Base-by-base conservation (phyloP, 2,797 vertebrate genomes). In the Pipistrellus pipistrellus region DNA sequence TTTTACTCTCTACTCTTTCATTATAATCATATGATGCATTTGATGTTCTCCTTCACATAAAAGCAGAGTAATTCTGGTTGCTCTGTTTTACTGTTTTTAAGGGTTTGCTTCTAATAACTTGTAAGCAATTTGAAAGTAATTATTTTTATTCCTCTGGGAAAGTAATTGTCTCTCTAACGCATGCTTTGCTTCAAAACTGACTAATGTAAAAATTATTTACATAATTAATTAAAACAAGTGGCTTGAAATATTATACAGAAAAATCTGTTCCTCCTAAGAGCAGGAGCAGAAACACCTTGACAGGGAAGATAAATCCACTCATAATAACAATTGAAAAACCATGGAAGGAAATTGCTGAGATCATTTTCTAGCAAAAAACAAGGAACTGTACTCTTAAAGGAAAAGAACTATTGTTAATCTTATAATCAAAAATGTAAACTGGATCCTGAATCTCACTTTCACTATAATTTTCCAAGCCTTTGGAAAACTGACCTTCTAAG, bases 1-100 rank as follows among this genome's bases (percentile, higher is more conserved):
- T 57, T 83, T 78, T 27, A 69, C n/a, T 93, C 48, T 89, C 89
- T 89, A 88, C 53, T 83, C 44, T 71, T 77, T 93, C 6, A 94
- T 62, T 38, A 38, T 18, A 91, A 46, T 17, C 55, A 30, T n/a
- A 35, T 4, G 53, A 73, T 81, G 9, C 44, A 23, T 66, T 87
- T 64, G 30, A 57, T 68, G 78, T 93, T 84, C 76, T 48, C 87
- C 84, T 89, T 48, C 25, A 27, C 30, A 44, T 3, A 21, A 83
- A 93, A 89, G 51, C 4, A 62, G 48, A 72, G 21, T 53, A 23
- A 35, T 44, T 93, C 44, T 88, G n/a, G 20, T 38, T 73, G 48
- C 17, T 92, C 62, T 88, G 32, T 76, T 68, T 91, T 82, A 23
- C 44, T 90, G 38, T 68, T 32, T 76, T 96, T 59, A 66, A 73